Base-by-base conservation (phyloP, 2,888 invertebrate species). In the Drosophila borborema region DNA sequence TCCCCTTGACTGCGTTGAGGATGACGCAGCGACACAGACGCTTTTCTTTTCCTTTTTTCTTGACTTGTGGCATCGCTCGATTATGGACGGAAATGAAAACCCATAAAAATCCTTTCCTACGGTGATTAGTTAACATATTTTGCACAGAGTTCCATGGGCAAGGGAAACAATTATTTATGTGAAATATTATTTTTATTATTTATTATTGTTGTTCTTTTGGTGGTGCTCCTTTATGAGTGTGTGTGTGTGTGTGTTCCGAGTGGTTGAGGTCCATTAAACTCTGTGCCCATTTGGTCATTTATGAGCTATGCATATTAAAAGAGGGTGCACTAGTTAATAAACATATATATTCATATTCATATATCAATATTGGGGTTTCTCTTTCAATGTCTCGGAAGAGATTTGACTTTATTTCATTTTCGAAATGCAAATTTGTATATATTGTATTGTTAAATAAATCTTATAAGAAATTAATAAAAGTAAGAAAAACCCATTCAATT, bases 1-100 rank as follows among this genome's bases (percentile, higher is more conserved):
- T 91, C 91, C 89, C 90, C 92, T 92, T 87, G 93, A 96, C 96
- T 95, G 92, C 77, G 55, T 55, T 56, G 31, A n/a, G 34, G 66
- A 49, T 41, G 59, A 43, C 59, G 48, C 56, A 34, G 36, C 58
- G 45, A n/a, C 40, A 16, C 49, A 31, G 31, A 23, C 58, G 51
- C 20, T 34, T 51, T 34, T 20, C 51, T 12, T 31, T 31, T 31
- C 49, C 49, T 34, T n/a, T 63, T 49, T 45, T 14, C 49, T 69
- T 41, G 54, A 45, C 62, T 77, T 77, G 75, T 74, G 84, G 77
- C 55, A 72, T 78, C 82, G 80, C 83, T 83, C 82, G 86, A 90
- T 82, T 89, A 85, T 85, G 72, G 83, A 76, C 86, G 92, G 92
- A 92, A 92, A 92, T 92, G 91, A 91, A 92, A 88, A 91, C 90